These are phyloP conservation scores for Trochalopteron elliotii DNA, from an alignment of 2,113 vertebrate species.

Conservation along the genomic window DNA sequence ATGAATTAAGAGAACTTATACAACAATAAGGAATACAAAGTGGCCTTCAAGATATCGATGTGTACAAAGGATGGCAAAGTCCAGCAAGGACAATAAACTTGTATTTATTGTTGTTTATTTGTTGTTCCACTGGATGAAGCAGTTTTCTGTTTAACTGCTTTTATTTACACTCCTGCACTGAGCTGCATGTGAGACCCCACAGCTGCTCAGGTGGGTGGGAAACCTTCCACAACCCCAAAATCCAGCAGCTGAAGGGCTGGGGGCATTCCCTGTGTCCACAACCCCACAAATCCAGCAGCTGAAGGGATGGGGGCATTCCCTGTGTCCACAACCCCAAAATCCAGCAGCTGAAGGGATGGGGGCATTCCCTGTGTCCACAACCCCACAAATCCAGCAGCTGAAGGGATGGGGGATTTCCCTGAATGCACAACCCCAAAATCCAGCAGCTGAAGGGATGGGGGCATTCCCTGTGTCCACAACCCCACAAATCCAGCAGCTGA, in stretches of 20 bases:
- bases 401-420: background rate
- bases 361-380: background rate
- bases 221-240: background rate
- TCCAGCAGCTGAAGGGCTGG: background rate
- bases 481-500: too few relatives aligned
- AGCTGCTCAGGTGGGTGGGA: background rate
- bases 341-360: background rate
- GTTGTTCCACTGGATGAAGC: background rate
- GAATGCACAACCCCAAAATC: fast-evolving
- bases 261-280: too few relatives aligned
- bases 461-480: too few relatives aligned
- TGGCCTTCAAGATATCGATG: fast-evolving
- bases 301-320: background rate
- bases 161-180: fast-evolving
- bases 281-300: background rate
- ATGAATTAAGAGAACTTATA: background rate
- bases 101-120: background rate
- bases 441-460: background rate
- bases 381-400: background rate
- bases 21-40: background rate
- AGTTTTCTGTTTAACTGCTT: background rate
- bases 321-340: background rate
- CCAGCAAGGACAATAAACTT: background rate
- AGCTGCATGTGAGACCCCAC: fast-evolving
- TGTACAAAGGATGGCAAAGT: background rate